Evolutionary conservation across 2,797 vertebrate genomes (phyloP), one percentile per base, ranked within the genome.

Genomic region (Chelmon rostratus): DNA sequence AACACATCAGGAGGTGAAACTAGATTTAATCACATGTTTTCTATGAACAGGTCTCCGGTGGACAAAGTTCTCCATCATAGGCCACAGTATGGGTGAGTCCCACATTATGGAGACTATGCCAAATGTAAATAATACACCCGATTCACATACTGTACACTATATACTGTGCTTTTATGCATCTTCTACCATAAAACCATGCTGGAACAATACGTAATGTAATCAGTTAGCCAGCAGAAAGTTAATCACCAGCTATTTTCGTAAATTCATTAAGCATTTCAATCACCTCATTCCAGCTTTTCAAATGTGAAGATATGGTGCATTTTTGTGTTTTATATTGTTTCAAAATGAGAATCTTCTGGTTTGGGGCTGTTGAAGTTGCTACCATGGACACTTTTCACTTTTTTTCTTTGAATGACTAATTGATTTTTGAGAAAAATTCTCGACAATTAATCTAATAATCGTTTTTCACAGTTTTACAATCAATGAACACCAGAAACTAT

Each of bases 1-100:
- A 0, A 21, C 46, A 8, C 50, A n/a, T 40, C 40, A 6, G 10
- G 25, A 12, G 38, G 15, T 49, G 5, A 59, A 47, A 58, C 23
- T 28, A 3, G 0, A 31, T 61, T 49, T 31, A 50, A 61, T 69
- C 53, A 25, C 13, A 58, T 52, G 57, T 50, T 37, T 50, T 46
- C 33, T 59, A 21, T 70, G 16, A n/a, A n/a, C 91, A 97, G 97
- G 91, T 78, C 94, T 97, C 78, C 93, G 94, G 47, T 97, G 96
- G 97, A 95, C 78, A 70, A 92, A 42, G 12, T 96, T 97, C 86
- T 96, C 94, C 35, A 82, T 98, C 81, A 82, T 97, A 57, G 95
- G 94, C 71, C 97, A 98, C 92, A 97, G 97, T 81, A 96, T 97
- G 89, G 96, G 97, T 98, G 92, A 97, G 96, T 35, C 28, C 28